Evolutionary conservation across 2,888 invertebrate genomes (phyloP).

Genomic region (Salpingus planirostris): DNA sequence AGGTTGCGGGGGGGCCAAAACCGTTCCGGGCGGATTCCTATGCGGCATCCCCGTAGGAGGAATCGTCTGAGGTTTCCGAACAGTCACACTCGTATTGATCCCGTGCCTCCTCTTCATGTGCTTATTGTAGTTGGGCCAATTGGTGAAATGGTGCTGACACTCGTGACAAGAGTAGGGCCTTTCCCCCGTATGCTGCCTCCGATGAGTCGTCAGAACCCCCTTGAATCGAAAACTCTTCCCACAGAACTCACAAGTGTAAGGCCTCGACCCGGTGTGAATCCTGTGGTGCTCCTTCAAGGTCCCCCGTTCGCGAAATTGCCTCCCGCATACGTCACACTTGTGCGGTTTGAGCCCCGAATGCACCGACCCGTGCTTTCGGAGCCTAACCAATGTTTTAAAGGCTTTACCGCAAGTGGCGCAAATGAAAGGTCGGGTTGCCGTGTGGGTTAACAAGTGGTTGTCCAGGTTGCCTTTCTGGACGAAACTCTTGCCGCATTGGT

Average conservation of each 20-base stretch:
- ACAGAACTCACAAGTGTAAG: constrained; percentile 66
- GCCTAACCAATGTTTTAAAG: constrained; percentile 49
- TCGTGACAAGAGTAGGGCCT: constrained; percentile 65
- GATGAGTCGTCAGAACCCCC: constrained; percentile 65
- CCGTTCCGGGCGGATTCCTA: constrained; percentile 40
- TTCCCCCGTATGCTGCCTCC: constrained; percentile 60
- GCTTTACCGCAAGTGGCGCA: constrained; percentile 46
- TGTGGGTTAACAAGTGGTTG: constrained; percentile 49
- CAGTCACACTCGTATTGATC: constrained; percentile 41
- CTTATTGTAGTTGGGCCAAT: constrained; percentile 77
- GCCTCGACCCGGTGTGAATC: constrained; percentile 71
- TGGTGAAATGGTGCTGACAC: constrained; percentile 67
- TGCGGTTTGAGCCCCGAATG: constrained; percentile 53
- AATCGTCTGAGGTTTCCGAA: constrained; percentile 39
- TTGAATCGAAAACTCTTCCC: constrained; percentile 68
- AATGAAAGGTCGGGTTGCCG: constrained; percentile 42
- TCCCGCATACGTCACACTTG: constrained; percentile 52
- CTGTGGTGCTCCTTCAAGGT: constrained; percentile 66
- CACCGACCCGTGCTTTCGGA: constrained; percentile 50
- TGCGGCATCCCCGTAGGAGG: constrained; percentile 42
- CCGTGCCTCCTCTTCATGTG: constrained; percentile 71
- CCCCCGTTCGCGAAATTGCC: constrained; percentile 57
- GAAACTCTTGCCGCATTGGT: constrained; percentile 51
- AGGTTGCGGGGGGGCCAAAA: constrained; percentile 36
- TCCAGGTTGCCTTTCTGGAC: constrained; percentile 51